Evolutionary conservation across 2,113 vertebrate species (phyloP).

Genomic region (Scomber scombrus): DNA sequence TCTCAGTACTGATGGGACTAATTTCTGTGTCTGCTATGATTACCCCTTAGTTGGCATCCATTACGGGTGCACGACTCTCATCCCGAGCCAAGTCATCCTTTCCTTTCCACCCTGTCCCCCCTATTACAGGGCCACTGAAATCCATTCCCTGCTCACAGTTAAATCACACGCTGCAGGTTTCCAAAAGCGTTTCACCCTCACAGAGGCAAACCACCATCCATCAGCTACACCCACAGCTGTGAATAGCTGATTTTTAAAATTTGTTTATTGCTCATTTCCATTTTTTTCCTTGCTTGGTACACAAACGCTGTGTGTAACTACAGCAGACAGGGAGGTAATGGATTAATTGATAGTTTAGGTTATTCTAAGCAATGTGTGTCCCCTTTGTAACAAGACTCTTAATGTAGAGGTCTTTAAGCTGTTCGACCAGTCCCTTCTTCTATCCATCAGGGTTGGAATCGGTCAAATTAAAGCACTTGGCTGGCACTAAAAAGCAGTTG

Average conservation of each 20-base stretch:
- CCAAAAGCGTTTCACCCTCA: slow-evolving; percentile 24
- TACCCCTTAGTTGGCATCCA: slow-evolving; percentile 61
- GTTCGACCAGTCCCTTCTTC: slow-evolving; percentile 58
- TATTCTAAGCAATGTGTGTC: slow-evolving; percentile 36
- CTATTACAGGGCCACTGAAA: slow-evolving; percentile 46
- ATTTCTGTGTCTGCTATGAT: slow-evolving; percentile 62
- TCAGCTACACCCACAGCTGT: slow-evolving; percentile 46
- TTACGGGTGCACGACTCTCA: slow-evolving; percentile 61
- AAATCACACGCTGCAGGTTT: slow-evolving; percentile 55
- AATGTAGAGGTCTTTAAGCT: slow-evolving; percentile 66
- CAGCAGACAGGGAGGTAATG: slow-evolving; percentile 31
- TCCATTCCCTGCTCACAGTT: slow-evolving; percentile 56
- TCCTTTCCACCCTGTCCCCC: slow-evolving; percentile 27
- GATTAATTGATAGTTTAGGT: slow-evolving; percentile 27
- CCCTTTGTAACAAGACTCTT: slow-evolving; percentile 39
- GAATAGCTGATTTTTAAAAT: neutral
- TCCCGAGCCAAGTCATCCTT: slow-evolving; percentile 56
- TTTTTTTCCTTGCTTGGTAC: slow-evolving; percentile 40
- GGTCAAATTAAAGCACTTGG: slow-evolving; percentile 63
- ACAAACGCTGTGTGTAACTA: slow-evolving; percentile 57
- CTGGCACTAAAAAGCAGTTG: slow-evolving; percentile 63
- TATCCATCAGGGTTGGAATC: slow-evolving; percentile 58
- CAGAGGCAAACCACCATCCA: slow-evolving; percentile 39
- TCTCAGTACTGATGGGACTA: slow-evolving; percentile 58
- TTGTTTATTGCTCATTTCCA: neutral